A percentile compares a stretch with the other conserved stretches of the same genome.
Conservation (phyloP, 2,113 vertebrate species). For the Otocyon megalotis region DNA sequence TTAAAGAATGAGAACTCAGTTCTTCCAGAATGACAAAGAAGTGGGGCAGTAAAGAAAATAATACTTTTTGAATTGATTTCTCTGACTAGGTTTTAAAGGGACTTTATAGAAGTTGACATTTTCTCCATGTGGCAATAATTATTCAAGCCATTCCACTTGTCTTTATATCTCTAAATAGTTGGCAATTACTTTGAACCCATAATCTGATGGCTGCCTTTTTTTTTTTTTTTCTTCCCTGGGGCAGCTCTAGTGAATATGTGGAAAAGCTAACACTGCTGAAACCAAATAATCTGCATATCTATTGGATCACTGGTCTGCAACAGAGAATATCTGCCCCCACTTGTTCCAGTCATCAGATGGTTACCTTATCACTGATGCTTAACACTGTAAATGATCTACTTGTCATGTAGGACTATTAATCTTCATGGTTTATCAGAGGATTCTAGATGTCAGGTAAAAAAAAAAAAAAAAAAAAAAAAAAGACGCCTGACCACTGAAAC, state of each 20-base stretch:
- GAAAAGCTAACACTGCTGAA: background rate
- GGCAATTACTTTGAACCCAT: background rate
- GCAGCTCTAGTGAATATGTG: background rate
- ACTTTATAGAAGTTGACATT: background rate
- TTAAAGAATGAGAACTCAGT: background rate
- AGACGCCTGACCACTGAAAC: constrained; percentile 37
- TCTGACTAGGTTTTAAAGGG: background rate
- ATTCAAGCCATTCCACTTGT: background rate
- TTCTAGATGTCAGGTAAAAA: background rate
- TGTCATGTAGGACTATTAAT: constrained; percentile 62
- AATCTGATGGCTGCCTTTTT: background rate
- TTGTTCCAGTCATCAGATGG: constrained; percentile 48
- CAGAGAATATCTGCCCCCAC: background rate
- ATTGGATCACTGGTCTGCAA: constrained; percentile 51
- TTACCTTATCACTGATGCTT: constrained; percentile 56
- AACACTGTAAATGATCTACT: constrained; percentile 67
- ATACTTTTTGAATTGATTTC: background rate
- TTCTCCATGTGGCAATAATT: background rate
- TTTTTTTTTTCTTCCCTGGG: constrained; percentile 29
- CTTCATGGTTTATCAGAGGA: constrained; percentile 54
- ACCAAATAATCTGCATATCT: background rate
- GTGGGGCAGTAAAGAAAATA: background rate
- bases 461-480: background rate
- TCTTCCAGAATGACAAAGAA: background rate
- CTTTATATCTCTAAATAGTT: background rate